phyloP scores from a whole-genome alignment of 1,140 invertebrate genomes.

The Adelges cooleyi region DNA sequence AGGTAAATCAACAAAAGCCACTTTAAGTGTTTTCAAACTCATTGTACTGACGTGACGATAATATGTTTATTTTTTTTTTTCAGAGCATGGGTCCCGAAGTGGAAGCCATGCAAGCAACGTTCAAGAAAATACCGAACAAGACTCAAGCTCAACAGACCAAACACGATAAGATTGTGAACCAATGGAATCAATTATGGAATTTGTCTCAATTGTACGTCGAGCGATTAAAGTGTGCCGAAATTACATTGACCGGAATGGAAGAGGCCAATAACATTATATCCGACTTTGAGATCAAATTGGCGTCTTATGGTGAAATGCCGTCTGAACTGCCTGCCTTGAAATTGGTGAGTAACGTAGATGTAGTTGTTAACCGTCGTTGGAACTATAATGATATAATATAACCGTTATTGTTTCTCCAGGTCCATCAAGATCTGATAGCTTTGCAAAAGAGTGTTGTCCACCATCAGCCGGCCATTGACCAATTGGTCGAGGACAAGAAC shows the following conservation, averaged over 20 bases:
- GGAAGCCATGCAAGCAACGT: conserved; percentile 68
- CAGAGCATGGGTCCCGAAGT: conserved; percentile 62
- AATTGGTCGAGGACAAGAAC: conserved; percentile 78
- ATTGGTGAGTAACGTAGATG: conserved; percentile 40
- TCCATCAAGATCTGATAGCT: conserved; percentile 60
- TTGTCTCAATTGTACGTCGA: conserved; percentile 78
- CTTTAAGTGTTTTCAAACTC: neutral
- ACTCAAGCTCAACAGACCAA: conserved; percentile 82
- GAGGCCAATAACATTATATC: conserved; percentile 78
- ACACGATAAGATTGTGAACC: conserved; percentile 71
- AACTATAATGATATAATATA: no score
- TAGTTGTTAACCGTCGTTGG: no score
- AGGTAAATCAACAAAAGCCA: conserved; percentile 35
- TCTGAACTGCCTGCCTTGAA: conserved; percentile 65
- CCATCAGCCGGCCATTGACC: conserved; percentile 77
- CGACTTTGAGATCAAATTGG: conserved; percentile 82
- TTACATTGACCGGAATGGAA: conserved; percentile 75
- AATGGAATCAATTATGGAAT: conserved; percentile 85
- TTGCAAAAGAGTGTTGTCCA: conserved; percentile 70
- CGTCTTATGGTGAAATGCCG: conserved; percentile 69
- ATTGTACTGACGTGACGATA: neutral
- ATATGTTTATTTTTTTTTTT: conserved; percentile 31
- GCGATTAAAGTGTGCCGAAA: conserved; percentile 78
- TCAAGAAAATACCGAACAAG: conserved; percentile 68
- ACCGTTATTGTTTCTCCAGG: conserved; percentile 37